Percentiles rank a stretch among this genome's conserved stretches.
phyloP scores from a whole-genome alignment of 2,113 vertebrate genomes.

The Condylura cristata region DNA sequence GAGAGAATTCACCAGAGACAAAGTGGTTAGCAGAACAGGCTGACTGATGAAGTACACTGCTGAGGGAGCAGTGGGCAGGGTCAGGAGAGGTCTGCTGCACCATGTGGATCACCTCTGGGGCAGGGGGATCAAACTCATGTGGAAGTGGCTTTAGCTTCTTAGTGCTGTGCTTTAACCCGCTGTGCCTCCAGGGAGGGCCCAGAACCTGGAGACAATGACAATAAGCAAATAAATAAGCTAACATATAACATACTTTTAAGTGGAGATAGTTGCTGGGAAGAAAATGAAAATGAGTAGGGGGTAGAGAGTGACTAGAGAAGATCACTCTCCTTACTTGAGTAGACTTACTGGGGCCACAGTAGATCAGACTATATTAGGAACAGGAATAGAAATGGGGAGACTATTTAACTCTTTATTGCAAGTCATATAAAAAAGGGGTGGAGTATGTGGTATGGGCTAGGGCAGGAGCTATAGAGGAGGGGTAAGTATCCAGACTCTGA shows the following conservation, averaged over 20 bases:
- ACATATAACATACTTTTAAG: neutral
- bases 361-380: neutral
- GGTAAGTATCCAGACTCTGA: neutral
- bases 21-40: too few relatives aligned
- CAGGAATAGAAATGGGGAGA: neutral
- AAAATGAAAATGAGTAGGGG: neutral
- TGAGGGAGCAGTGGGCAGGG: too few relatives aligned
- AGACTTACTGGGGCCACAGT: neutral
- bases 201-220: neutral
- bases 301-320: neutral
- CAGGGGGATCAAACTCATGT: too few relatives aligned
- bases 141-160: too few relatives aligned
- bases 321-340: neutral
- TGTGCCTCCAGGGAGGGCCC: too few relatives aligned
- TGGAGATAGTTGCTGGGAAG: neutral
- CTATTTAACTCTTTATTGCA: neutral
- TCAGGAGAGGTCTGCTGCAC: too few relatives aligned
- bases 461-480: neutral
- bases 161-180: too few relatives aligned
- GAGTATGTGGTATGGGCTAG: neutral
- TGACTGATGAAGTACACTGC: too few relatives aligned
- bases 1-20: too few relatives aligned
- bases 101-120: too few relatives aligned
- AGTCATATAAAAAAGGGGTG: neutral
- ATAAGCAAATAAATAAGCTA: neutral